Evolutionary conservation across 2,797 vertebrate genomes (phyloP).

Genomic region (Tamandua tetradactyla): DNA sequence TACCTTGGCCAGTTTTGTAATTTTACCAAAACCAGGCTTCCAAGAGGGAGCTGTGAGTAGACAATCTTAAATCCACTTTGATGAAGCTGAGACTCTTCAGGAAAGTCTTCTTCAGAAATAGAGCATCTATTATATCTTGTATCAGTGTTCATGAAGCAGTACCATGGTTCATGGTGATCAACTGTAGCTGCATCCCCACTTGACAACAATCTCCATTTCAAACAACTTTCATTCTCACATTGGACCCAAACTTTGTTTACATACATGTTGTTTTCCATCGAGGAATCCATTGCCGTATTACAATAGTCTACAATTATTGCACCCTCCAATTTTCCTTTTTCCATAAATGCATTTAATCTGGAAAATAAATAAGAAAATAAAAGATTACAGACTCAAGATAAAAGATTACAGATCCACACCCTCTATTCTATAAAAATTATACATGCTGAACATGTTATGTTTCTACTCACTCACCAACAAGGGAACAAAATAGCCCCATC

Average conservation of each 20-base stretch:
- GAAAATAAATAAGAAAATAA: constrained; percentile 12
- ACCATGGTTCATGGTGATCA: constrained; percentile 69
- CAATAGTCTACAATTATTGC: neutral
- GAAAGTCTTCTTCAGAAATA: constrained; percentile 79
- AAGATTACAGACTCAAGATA: constrained; percentile 9
- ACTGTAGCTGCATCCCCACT: constrained; percentile 53
- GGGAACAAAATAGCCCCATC: neutral
- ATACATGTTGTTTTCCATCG: constrained; percentile 17
- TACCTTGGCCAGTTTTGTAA: constrained; percentile 74
- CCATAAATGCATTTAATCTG: constrained; percentile 50
- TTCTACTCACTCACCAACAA: neutral
- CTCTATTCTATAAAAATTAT: constrained; percentile 17
- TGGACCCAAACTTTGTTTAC: constrained; percentile 72
- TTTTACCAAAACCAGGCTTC: constrained; percentile 78
- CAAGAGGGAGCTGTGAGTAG: constrained; percentile 77
- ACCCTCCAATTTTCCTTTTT: constrained; percentile 35
- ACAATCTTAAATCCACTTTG: constrained; percentile 71
- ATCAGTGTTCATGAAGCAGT: constrained; percentile 72
- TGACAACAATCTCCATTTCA: constrained; percentile 78
- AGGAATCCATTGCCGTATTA: constrained; percentile 24
- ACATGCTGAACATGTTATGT: neutral
- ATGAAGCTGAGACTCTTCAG: constrained; percentile 71
- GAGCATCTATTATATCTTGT: constrained; percentile 70
- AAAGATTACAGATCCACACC: too few relatives aligned
- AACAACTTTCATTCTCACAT: constrained; percentile 75